phyloP scores from a whole-genome alignment of 2,113 vertebrate genomes.

The Pyrgilauda ruficollis region DNA sequence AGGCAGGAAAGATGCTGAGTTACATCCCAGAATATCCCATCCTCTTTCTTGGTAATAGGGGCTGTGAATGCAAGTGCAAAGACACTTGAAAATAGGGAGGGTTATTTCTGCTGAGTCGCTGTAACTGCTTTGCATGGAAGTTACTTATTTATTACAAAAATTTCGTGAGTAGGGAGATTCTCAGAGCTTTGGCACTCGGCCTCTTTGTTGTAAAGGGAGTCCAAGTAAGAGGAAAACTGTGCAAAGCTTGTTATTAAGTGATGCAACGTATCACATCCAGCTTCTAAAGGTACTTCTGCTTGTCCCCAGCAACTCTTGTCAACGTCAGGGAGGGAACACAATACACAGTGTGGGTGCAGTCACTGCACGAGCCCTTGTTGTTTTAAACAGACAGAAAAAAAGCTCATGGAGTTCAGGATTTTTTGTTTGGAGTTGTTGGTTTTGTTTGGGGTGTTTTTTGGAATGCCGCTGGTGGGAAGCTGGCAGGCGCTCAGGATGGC shows the following conservation, averaged over 20 bases:
- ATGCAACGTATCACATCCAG: background rate
- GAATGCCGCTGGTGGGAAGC: background rate
- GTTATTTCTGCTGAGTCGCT: background rate
- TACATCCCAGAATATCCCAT: background rate
- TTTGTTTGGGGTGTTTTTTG: background rate
- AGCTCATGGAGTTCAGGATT: background rate
- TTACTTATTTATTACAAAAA: background rate
- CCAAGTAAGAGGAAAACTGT: background rate
- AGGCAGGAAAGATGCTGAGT: constrained; percentile 5
- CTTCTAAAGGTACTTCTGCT: background rate
- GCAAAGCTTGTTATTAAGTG: background rate
- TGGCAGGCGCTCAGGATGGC: background rate
- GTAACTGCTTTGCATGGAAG: background rate
- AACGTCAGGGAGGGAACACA: background rate
- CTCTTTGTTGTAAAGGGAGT: background rate
- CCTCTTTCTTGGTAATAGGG: background rate
- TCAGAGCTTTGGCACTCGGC: background rate
- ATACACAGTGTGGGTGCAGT: too few species aligned
- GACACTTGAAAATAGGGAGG: background rate
- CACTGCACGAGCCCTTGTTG: background rate
- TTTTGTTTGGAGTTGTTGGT: background rate
- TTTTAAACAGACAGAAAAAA: background rate
- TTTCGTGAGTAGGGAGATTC: background rate
- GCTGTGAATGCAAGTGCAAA: background rate
- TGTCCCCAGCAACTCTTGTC: background rate